phyloP scores from a whole-genome alignment of 2,113 vertebrate genomes.

The Gasterosteus aculeatus region DNA sequence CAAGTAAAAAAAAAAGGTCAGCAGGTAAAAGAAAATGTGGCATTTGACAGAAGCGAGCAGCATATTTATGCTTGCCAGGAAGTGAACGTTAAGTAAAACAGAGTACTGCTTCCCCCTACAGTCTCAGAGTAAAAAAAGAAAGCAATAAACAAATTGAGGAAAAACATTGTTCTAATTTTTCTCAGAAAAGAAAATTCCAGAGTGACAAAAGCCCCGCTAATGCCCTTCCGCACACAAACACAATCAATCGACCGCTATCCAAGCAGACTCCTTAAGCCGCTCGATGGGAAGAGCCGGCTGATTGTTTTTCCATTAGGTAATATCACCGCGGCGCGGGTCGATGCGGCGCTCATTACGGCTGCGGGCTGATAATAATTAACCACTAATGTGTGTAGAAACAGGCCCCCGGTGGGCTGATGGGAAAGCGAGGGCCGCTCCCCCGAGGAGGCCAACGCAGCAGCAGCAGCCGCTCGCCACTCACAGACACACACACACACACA shows the following conservation, averaged over 20 bases:
- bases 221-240: background rate
- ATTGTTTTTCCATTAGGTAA: conserved; percentile 81
- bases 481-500: background rate
- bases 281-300: conserved; percentile 55
- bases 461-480: conserved; percentile 31
- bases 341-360: conserved; percentile 74
- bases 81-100: background rate
- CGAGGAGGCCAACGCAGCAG: conserved; percentile 45
- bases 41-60: background rate
- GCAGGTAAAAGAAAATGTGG: background rate
- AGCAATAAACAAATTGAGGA: background rate
- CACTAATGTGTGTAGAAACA: conserved; percentile 68
- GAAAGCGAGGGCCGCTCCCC: conserved; percentile 48
- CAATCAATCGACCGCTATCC: conserved; percentile 54
- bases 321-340: conserved; percentile 74
- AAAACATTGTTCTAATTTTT: background rate
- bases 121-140: background rate
- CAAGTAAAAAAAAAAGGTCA: background rate
- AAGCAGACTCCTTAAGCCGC: conserved; percentile 49
- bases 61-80: background rate
- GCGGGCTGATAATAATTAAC: conserved; percentile 78
- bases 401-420: conserved; percentile 50
- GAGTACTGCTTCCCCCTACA: background rate
- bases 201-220: background rate
- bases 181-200: background rate